Conservation (phyloP, 2,888 invertebrate genomes). For the Rhingia campestris region DNA sequence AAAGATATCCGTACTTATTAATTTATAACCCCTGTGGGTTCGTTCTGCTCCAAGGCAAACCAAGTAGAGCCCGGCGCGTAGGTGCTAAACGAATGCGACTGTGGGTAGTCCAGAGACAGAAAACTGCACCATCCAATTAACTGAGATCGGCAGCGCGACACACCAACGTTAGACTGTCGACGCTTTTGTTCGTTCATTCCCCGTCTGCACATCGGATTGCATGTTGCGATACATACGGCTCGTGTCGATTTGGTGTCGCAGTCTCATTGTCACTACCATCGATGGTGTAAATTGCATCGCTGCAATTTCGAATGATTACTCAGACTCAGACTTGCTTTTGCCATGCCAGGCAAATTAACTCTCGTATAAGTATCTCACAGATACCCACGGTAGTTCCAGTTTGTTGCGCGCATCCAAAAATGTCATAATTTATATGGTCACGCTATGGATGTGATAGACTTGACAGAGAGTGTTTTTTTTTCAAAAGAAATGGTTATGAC, state of each 20-base stretch:
- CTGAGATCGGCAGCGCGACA: constrained; percentile 52
- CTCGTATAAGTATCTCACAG: neutral
- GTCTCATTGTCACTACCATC: constrained; percentile 35
- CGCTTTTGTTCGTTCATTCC: constrained; percentile 11
- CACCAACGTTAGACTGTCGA: constrained; percentile 34
- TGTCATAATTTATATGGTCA: constrained; percentile 11
- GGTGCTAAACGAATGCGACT: constrained; percentile 38
- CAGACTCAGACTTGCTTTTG: constrained; percentile 13
- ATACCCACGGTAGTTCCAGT: constrained; percentile 3
- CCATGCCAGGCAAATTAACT: neutral
- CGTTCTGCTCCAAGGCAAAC: neutral
- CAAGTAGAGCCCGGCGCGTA: neutral
- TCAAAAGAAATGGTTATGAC: neutral
- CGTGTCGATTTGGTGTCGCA: constrained; percentile 29
- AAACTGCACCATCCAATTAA: constrained; percentile 56
- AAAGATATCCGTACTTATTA: neutral
- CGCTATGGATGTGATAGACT: neutral
- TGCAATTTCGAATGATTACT: constrained; percentile 43
- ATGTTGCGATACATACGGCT: constrained; percentile 25
- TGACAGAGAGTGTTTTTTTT: neutral
- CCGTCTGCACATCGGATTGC: constrained; percentile 34
- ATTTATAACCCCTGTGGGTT: neutral
- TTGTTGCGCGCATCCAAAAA: constrained; percentile 5
- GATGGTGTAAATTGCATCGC: constrained; percentile 46
- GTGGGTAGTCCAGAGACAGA: constrained; percentile 37